phyloP scores from a whole-genome alignment of 2,797 vertebrate genomes.

The Bovichtus diacanthus region DNA sequence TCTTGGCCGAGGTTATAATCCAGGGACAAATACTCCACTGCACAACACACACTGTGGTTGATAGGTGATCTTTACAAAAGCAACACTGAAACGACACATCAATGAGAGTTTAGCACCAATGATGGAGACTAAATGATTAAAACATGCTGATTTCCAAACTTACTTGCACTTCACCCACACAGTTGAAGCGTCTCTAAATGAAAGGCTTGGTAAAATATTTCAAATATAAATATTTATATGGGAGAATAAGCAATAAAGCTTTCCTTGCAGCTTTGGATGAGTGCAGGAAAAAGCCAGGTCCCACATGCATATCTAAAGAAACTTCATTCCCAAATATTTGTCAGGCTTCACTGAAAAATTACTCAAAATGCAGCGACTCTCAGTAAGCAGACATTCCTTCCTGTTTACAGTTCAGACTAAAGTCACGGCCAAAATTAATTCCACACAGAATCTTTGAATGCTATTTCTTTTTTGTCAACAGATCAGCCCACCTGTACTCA shows the following conservation, averaged over 20 bases:
- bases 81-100: background rate
- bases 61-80: background rate
- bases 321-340: conserved; percentile 20
- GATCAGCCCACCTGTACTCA: background rate
- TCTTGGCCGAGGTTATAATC: background rate
- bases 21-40: background rate
- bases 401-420: conserved; percentile 6
- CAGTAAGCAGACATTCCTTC: background rate
- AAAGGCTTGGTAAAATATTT: background rate
- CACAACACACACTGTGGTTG: background rate
- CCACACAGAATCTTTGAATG: background rate
- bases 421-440: background rate
- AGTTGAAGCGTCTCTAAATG: background rate
- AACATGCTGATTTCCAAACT: background rate
- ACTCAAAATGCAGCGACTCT: background rate
- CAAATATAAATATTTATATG: conserved; percentile 4
- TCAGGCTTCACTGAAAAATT: background rate
- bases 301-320: background rate
- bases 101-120: background rate
- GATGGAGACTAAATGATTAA: background rate
- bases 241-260: background rate
- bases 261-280: background rate
- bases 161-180: background rate
- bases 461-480: background rate
- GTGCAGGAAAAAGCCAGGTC: background rate